Evolutionary conservation across 2,888 invertebrate genomes (phyloP).

Genomic region (Nomada fabriciana): DNA sequence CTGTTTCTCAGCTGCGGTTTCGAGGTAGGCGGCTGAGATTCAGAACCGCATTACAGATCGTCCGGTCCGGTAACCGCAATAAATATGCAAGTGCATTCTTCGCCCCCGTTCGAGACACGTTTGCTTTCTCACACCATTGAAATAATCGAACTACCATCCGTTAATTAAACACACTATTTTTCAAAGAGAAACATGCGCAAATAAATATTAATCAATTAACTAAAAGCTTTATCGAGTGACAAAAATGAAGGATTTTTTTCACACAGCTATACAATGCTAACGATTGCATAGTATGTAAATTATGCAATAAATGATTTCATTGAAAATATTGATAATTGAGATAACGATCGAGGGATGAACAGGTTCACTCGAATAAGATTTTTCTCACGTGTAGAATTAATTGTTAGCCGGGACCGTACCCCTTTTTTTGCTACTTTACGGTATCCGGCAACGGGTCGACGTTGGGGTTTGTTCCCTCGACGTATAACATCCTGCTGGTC

Average conservation of each 20-base stretch:
- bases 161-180: neutral
- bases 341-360: too few species aligned
- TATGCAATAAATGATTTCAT: too few species aligned
- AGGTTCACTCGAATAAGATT: conserved; percentile 16
- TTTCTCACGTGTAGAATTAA: conserved; percentile 29
- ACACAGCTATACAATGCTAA: too few species aligned
- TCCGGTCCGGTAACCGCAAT: conserved; percentile 45
- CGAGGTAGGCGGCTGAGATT: conserved; percentile 51
- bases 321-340: too few species aligned
- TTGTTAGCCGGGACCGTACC: neutral
- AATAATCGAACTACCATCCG: neutral
- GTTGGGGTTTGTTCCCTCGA: conserved; percentile 62
- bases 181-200: too few species aligned
- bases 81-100: conserved; percentile 32
- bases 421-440: conserved; percentile 57
- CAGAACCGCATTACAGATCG: conserved; percentile 45
- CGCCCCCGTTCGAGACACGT: conserved; percentile 6
- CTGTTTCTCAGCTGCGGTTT: conserved; percentile 52
- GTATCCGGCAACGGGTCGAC: conserved; percentile 62
- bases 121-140: conserved; percentile 32
- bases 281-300: too few species aligned
- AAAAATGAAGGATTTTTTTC: neutral
- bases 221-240: too few species aligned
- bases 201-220: neutral
- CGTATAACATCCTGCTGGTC: conserved; percentile 67